phyloP scores from a whole-genome alignment of 2,797 vertebrate genomes.

The Channallabes apus region DNA sequence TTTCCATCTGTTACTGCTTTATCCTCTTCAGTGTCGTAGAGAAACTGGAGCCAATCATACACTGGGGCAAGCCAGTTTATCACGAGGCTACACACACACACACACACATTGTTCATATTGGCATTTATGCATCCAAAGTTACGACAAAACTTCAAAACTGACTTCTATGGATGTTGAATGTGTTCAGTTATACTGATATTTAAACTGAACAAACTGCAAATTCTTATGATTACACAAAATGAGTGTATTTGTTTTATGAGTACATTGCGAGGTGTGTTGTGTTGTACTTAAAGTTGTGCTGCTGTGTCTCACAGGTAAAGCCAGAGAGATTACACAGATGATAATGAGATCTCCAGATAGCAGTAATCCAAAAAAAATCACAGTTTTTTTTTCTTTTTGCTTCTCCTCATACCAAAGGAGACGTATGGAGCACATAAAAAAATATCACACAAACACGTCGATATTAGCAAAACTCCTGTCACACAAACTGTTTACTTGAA shows the following conservation, averaged over 20 bases:
- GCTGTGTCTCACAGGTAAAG: constrained; percentile 19
- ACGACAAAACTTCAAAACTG: neutral
- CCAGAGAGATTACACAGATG: constrained; percentile 13
- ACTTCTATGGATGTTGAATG: neutral
- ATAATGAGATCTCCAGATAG: constrained; percentile 25
- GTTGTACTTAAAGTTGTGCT: neutral
- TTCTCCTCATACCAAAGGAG: neutral
- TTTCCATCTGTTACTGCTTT: neutral
- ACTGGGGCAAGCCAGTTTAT: neutral
- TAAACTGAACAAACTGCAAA: neutral
- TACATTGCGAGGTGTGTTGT: neutral
- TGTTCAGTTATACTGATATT: neutral
- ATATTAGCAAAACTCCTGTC: neutral
- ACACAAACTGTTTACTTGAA: neutral
- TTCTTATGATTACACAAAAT: neutral
- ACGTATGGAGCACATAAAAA: neutral
- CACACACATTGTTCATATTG: neutral
- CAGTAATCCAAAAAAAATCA: neutral
- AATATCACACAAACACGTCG: neutral
- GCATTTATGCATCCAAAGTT: neutral
- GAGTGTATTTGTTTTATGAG: neutral
- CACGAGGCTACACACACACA: neutral
- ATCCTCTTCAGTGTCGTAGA: neutral
- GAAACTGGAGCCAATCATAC: neutral
- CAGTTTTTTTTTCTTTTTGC: neutral